Conservation (phyloP, 2,888 invertebrate genomes). For the Hirtodrosophila histrioides region DNA sequence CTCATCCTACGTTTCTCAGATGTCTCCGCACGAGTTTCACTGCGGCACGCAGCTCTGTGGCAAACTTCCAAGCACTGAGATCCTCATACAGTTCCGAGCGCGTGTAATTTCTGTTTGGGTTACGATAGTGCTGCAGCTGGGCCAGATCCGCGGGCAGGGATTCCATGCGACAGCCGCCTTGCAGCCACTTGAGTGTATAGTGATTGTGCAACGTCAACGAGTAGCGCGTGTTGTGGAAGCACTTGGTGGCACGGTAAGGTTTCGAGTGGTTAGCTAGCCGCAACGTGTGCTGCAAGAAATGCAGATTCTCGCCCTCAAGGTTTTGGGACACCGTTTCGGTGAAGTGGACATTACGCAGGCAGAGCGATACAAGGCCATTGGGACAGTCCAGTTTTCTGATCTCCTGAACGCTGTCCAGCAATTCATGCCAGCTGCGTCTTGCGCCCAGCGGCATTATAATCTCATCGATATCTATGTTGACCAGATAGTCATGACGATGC, state of each 20-base stretch:
- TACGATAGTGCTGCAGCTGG: slow-evolving; percentile 70
- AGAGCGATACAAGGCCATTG: slow-evolving; percentile 86
- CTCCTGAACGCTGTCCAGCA: slow-evolving; percentile 76
- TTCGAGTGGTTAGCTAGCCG: slow-evolving; percentile 93
- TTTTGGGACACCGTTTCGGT: slow-evolving; percentile 86
- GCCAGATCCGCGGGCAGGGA: slow-evolving; percentile 49
- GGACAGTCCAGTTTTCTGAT: slow-evolving; percentile 22
- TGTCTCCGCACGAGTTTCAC: slow-evolving; percentile 54
- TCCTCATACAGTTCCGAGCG: slow-evolving; percentile 46
- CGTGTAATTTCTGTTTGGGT: slow-evolving; percentile 45
- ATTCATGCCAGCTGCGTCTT: slow-evolving; percentile 84
- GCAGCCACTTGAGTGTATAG: slow-evolving; percentile 92
- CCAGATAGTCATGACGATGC: slow-evolving; percentile 93
- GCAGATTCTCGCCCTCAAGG: slow-evolving; percentile 85
- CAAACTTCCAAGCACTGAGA: slow-evolving; percentile 58
- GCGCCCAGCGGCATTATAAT: slow-evolving; percentile 90
- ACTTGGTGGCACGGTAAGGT: slow-evolving; percentile 94
- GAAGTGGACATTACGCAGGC: slow-evolving; percentile 94
- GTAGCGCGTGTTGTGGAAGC: slow-evolving; percentile 94
- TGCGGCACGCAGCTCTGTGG: slow-evolving; percentile 44
- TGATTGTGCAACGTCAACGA: slow-evolving; percentile 95
- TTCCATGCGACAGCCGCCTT: slow-evolving; percentile 35
- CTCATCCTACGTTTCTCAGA: slow-evolving; percentile 38
- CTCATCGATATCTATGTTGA: slow-evolving; percentile 94
- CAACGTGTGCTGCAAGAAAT: slow-evolving; percentile 94